phyloP scores from a whole-genome alignment of 2,113 vertebrate genomes.

The Forbesichthys agassizii region DNA sequence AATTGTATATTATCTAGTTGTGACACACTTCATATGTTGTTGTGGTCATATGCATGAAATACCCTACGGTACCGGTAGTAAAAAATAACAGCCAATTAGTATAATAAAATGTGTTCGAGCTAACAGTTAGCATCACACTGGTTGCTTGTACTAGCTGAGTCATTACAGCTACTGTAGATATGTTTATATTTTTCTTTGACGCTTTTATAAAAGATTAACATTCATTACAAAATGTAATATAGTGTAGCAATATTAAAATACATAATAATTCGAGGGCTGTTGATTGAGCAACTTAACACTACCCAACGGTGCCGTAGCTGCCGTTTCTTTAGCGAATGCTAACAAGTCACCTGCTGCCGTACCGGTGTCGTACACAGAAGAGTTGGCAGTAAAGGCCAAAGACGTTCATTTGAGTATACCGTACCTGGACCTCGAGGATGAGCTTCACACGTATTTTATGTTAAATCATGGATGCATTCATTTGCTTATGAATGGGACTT shows the following conservation, averaged over 20 bases:
- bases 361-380: no score
- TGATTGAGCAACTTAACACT: conserved; percentile 27
- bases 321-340: no score
- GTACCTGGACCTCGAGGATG: background rate
- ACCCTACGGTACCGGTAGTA: background rate
- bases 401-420: no score
- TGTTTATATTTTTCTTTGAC: background rate
- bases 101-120: conserved; percentile 19
- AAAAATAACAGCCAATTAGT: background rate
- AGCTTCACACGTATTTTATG: background rate
- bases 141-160: conserved; percentile 60
- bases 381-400: no score
- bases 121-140: conserved; percentile 20
- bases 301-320: background rate
- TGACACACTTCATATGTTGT: background rate
- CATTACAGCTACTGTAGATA: conserved; percentile 53
- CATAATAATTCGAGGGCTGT: background rate
- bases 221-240: background rate
- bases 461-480: no score
- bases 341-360: no score
- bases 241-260: background rate
- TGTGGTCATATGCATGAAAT: background rate
- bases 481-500: no score
- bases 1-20: background rate
- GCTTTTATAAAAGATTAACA: background rate